Conservation (phyloP, 2,888 invertebrate genomes). For the Pseudanteris insignis region DNA sequence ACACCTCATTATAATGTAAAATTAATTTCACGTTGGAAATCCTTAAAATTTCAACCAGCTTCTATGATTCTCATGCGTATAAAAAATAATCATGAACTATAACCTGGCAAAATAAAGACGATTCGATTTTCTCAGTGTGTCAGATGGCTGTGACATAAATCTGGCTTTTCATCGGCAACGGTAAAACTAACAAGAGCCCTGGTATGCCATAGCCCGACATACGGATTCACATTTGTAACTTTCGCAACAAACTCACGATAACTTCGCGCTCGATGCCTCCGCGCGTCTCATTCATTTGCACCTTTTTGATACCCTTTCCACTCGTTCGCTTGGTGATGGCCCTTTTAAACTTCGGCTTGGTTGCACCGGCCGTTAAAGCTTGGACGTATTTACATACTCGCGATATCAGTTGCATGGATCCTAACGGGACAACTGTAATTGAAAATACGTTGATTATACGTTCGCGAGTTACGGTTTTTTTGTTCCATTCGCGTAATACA, state of each 20-base stretch:
- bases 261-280: slow-evolving; percentile 11
- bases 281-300: slow-evolving; percentile 20
- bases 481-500: too few relatives aligned
- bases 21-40: slow-evolving; percentile 15
- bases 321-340: slow-evolving; percentile 13
- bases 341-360: slow-evolving; percentile 9
- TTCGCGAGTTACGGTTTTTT: too few relatives aligned
- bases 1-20: slow-evolving; percentile 19
- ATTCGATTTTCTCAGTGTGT: slow-evolving; percentile 33
- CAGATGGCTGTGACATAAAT: too few relatives aligned
- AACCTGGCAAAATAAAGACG: slow-evolving; percentile 21
- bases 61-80: slow-evolving; percentile 14
- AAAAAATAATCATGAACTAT: slow-evolving; percentile 34
- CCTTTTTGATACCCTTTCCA: slow-evolving; percentile 21
- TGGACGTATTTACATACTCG: slow-evolving; percentile 11
- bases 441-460: too few relatives aligned
- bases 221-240: slow-evolving; percentile 62
- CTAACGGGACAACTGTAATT: too few relatives aligned
- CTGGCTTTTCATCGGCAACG: slow-evolving; percentile 18
- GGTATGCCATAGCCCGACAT: slow-evolving; percentile 23
- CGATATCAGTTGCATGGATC: too few relatives aligned
- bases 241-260: slow-evolving; percentile 49
- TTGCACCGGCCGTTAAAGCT: slow-evolving; percentile 2
- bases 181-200: slow-evolving; percentile 42
- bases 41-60: slow-evolving; percentile 17